Evolutionary conservation across 2,797 vertebrate species (phyloP), one percentile per base, ranked within the genome.

Genomic region (Acrocephalus scirpaceus): DNA sequence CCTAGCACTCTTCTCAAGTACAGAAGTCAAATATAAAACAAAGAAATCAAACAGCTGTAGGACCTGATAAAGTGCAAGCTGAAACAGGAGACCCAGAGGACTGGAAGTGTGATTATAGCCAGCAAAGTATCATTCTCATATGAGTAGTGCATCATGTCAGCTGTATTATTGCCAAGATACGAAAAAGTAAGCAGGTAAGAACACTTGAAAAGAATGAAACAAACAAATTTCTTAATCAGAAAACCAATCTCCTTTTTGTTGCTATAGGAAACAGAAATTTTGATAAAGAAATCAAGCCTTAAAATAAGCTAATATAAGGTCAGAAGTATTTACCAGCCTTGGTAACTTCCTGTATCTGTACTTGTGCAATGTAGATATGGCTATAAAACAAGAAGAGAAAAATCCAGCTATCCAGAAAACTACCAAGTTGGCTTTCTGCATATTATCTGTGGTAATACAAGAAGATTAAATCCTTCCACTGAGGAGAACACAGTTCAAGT

Each of bases 1-100:
- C 25, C 27, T 51, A 78, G 22, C n/a, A 78, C 34, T 34, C 34
- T 90, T 86, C 53, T 44, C 38, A 78, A 90, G 58, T 44, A 78
- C 30, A 85, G 71, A 92, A 86, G 69, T 88, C 72, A 70, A 83
- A 74, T 18, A 65, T 40, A 75, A 95, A 92, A 86, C 38, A 85
- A 92, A 84, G 61, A 83, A 84, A 78, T 92, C 20, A 54, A 94
- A 62, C 51, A 88, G 26, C 51, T 84, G 58, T 66, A 86, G 83
- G 57, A 79, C 56, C 77, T 82, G 66, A 87, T 76, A 51, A 84
- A 94, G 13, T 45, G 20, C 0, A 11, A 60, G 47, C 48, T 93
- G 58, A 90, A 90, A 72, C 42, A 56, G 16, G 29, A 92, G 36
- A 61, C 40, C 16, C 56, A 57, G 72, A 81, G 58, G 48, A 78